Evolutionary conservation across 2,797 vertebrate genomes (phyloP).

Genomic region (Steatocranus sp.): DNA sequence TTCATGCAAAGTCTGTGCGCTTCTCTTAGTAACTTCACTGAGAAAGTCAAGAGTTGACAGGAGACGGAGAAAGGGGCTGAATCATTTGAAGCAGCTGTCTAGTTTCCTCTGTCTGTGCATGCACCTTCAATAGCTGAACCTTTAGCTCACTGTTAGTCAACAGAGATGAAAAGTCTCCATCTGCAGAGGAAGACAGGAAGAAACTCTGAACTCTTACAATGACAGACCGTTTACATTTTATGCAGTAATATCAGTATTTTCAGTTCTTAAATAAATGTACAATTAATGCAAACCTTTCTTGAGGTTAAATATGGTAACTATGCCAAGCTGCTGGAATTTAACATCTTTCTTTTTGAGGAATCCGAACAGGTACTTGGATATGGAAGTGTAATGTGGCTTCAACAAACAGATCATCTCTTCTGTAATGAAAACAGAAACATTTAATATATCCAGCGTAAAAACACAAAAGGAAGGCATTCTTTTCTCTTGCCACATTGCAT

Average conservation of each 20-base stretch:
- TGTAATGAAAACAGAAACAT: not conserved
- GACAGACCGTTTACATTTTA: not conserved
- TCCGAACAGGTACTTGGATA: constrained; percentile 31
- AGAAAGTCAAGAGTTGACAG: not conserved
- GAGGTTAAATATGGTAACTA: constrained; percentile 42
- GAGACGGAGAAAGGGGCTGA: constrained; percentile 2
- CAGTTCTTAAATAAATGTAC: not conserved
- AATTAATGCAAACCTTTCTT: constrained; percentile 46
- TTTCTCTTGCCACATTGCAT: not conserved
- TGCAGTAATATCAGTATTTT: not conserved
- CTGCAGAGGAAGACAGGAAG: constrained; percentile 31
- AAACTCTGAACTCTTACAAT: not conserved
- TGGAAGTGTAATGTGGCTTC: constrained; percentile 38
- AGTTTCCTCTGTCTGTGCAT: constrained; percentile 49
- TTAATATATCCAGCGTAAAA: not conserved
- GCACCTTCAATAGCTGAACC: constrained; percentile 33
- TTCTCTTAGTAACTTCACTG: not conserved
- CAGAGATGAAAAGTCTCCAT: constrained; percentile 38
- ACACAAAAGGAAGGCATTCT: not conserved
- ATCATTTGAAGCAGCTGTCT: constrained; percentile 42
- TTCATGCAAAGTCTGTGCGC: not conserved
- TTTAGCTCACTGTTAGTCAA: constrained; percentile 36
- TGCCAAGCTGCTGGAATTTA: constrained; percentile 56
- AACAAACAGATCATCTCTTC: constrained; percentile 10
- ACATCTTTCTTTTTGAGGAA: constrained; percentile 52